Percentiles rank a stretch among this genome's conserved stretches.
phyloP scores from a whole-genome alignment of 1,140 invertebrate species.

The Achroia grisella region DNA sequence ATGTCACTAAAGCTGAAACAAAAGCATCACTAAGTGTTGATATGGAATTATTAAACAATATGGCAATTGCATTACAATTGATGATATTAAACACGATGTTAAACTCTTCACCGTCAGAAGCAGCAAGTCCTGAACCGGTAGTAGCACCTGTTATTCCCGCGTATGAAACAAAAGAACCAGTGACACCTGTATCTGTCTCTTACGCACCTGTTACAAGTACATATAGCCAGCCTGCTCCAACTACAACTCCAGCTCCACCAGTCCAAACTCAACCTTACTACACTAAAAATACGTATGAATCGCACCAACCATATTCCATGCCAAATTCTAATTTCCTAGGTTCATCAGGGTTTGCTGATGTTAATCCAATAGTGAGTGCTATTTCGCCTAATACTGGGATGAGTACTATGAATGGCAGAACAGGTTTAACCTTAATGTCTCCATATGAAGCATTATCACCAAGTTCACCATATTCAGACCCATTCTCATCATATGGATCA shows the following conservation, averaged over 20 bases:
- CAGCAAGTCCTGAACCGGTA: not conserved
- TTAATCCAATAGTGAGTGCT: slow-evolving; percentile 2
- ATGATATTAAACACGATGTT: slow-evolving; percentile 52
- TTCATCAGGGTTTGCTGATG: slow-evolving; percentile 11
- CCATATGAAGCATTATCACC: slow-evolving; percentile 44
- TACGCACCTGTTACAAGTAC: not conserved
- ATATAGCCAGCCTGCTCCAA: not conserved
- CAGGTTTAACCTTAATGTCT: slow-evolving; percentile 34
- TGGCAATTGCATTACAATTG: slow-evolving; percentile 52
- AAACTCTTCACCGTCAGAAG: slow-evolving; percentile 22
- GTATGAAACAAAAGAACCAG: slow-evolving; percentile 4
- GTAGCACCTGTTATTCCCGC: not conserved
- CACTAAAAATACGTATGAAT: slow-evolving; percentile 8
- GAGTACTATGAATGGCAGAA: slow-evolving; percentile 9
- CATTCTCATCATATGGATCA: slow-evolving; percentile 6
- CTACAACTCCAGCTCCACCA: not conserved
- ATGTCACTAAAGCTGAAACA: not conserved
- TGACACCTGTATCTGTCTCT: not conserved
- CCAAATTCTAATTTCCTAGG: slow-evolving; percentile 41
- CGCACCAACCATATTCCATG: slow-evolving; percentile 3
- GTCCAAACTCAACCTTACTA: slow-evolving; percentile 10
- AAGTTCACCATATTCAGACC: slow-evolving; percentile 21
- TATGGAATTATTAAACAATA: slow-evolving; percentile 37
- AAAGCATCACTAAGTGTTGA: not conserved
- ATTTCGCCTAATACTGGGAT: not conserved